These are phyloP conservation scores for Coccyzus lansbergi DNA, from an alignment of 2,797 vertebrate species.

Conservation along the genomic window DNA sequence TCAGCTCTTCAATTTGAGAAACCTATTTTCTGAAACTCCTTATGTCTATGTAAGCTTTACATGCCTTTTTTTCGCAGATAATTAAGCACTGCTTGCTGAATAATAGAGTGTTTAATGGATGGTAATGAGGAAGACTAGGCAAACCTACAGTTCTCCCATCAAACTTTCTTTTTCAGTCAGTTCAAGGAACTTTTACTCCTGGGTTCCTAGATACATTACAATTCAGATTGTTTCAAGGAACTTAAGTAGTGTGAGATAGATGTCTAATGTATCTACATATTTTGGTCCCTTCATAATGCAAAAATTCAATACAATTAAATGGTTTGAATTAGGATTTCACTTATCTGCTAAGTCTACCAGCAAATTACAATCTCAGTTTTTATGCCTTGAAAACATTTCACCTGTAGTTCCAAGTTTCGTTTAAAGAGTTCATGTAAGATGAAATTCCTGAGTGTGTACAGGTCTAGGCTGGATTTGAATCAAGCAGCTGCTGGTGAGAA, in stretches of 20 bases:
- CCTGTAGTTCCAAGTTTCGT: neutral
- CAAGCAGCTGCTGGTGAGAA: neutral
- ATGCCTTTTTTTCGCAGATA: neutral
- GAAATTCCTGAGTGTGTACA: neutral
- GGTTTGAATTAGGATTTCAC: neutral
- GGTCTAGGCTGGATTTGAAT: neutral
- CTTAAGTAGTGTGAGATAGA: neutral
- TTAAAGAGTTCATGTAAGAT: neutral
- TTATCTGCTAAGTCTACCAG: neutral
- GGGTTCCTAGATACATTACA: neutral
- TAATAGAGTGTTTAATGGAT: neutral
- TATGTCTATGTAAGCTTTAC: neutral
- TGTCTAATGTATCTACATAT: neutral
- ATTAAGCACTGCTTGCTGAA: neutral
- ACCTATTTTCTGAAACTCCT: neutral
- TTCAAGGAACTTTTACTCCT: neutral
- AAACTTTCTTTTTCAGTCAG: neutral
- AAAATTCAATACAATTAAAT: neutral
- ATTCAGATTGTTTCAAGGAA: neutral
- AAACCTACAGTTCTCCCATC: neutral
- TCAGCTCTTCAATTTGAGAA: neutral
- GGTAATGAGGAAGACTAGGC: neutral
- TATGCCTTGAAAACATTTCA: neutral
- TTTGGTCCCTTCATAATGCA: neutral
- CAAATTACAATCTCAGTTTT: neutral